A percentile compares a stretch with the other conserved stretches of the same genome.
These are phyloP conservation scores for Acomys russatus DNA, from an alignment of 2,797 vertebrate genomes.

Conservation along the genomic window DNA sequence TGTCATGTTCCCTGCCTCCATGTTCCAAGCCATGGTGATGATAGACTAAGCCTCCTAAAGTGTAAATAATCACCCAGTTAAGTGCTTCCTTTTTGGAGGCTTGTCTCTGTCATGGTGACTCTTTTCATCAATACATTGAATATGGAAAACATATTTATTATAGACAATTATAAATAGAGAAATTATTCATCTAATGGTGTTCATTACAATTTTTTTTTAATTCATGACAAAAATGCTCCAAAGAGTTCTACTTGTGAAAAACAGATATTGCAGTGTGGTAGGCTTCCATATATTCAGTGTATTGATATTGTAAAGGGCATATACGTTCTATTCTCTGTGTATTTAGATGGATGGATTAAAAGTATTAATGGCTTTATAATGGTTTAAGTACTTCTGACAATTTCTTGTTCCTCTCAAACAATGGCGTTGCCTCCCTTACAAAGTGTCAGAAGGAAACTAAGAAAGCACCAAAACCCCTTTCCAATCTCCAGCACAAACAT, in stretches of 20 bases:
- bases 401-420: neutral
- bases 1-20: neutral
- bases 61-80: neutral
- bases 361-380: conserved; percentile 3
- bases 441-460: neutral
- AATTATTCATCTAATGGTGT: neutral
- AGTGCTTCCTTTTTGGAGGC: neutral
- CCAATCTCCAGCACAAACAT: neutral
- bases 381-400: neutral
- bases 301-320: neutral
- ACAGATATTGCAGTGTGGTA: neutral
- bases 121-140: neutral
- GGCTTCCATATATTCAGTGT: neutral
- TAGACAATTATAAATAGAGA: neutral
- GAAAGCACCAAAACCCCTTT: neutral
- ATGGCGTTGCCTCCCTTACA: neutral
- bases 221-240: neutral
- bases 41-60: neutral
- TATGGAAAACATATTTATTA: neutral
- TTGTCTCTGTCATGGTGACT: neutral
- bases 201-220: too few species aligned
- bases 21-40: neutral
- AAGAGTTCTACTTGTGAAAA: neutral
- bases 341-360: neutral
- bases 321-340: neutral